Evolutionary conservation across 2,888 invertebrate genomes (phyloP).

Genomic region (Pardosa pseudoannulata): DNA sequence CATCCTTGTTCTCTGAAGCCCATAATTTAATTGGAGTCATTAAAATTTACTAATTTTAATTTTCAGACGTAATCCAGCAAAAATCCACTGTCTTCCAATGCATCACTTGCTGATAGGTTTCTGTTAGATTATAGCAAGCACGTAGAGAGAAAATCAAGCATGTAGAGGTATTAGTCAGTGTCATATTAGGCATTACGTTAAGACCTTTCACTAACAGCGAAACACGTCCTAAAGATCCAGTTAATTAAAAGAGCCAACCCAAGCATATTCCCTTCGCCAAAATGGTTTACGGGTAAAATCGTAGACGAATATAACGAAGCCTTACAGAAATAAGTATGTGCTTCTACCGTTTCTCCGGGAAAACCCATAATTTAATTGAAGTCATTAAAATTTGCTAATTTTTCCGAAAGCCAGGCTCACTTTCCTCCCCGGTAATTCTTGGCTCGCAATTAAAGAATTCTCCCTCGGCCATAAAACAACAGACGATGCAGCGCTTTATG

Average conservation of each 20-base stretch:
- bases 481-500: conserved; percentile 19
- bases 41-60: conserved; percentile 1
- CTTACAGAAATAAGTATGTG: no score
- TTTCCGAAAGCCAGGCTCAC: neutral
- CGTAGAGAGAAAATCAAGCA: no score
- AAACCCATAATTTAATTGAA: neutral
- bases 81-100: no score
- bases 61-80: no score
- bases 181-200: no score
- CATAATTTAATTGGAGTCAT: neutral
- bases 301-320: no score
- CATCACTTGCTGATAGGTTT: no score
- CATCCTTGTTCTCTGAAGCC: neutral
- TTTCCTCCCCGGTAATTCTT: neutral
- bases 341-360: no score
- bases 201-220: no score
- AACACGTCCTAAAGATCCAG: no score
- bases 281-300: neutral
- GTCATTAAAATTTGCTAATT: conserved; percentile 1
- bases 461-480: neutral
- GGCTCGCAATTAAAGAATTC: neutral
- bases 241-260: neutral
- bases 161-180: no score
- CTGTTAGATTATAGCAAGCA: no score
- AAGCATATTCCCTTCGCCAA: neutral